phyloP scores from a whole-genome alignment of 2,797 vertebrate genomes.

The Perodicticus potto region DNA sequence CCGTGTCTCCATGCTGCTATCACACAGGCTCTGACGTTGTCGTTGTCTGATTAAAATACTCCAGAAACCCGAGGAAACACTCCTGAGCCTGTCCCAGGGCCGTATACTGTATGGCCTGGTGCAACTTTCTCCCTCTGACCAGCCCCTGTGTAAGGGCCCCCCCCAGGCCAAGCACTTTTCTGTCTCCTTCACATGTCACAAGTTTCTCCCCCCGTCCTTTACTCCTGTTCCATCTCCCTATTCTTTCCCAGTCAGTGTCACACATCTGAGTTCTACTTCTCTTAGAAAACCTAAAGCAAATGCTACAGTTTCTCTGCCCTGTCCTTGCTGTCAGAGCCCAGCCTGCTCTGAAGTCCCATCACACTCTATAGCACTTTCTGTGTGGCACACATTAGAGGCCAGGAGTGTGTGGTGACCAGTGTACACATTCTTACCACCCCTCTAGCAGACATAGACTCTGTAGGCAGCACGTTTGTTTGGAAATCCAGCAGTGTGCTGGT shows the following conservation, averaged over 20 bases:
- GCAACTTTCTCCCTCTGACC: accelerated
- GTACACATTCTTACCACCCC: neutral
- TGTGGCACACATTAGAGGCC: neutral
- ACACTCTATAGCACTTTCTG: neutral
- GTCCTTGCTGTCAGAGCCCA: neutral
- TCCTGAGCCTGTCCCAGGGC: too few species aligned
- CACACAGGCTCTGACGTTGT: neutral
- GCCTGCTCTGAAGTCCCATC: neutral
- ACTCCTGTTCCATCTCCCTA: neutral
- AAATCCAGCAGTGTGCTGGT: neutral
- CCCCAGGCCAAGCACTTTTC: neutral
- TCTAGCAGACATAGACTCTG: neutral
- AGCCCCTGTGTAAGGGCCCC: neutral
- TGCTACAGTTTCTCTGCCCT: neutral
- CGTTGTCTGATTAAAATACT: neutral
- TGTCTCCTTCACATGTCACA: too few species aligned
- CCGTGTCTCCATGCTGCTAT: accelerated
- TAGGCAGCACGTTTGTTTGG: neutral
- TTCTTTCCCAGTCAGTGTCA: neutral
- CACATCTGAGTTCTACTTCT: neutral
- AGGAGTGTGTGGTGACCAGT: too few species aligned
- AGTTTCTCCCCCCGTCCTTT: too few species aligned
- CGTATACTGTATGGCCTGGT: accelerated
- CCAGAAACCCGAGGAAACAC: neutral
- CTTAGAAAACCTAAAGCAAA: neutral